Conservation (phyloP, 2,797 vertebrate genomes). For the Acridotheres tristis region DNA sequence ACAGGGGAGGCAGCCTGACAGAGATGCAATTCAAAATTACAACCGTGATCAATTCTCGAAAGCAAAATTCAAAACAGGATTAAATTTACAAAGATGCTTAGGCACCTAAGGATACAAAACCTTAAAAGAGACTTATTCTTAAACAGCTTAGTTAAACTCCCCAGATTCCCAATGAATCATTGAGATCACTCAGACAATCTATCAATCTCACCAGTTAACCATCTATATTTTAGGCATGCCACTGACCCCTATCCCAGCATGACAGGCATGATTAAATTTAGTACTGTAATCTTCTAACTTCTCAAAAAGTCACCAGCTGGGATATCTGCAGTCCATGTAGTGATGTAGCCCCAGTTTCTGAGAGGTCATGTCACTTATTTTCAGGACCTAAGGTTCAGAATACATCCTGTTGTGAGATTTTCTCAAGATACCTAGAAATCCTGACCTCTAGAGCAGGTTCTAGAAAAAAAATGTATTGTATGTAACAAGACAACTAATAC, state of each 20-base stretch:
- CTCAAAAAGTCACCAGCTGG: background rate
- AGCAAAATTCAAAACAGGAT: slow-evolving; percentile 22
- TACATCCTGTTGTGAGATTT: accelerated
- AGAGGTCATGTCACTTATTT: background rate
- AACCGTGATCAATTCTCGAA: background rate
- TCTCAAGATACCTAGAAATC: background rate
- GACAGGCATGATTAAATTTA: background rate
- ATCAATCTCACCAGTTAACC: background rate
- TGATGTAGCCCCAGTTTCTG: background rate
- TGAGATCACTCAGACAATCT: background rate
- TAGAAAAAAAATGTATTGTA: background rate
- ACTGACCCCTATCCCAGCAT: background rate
- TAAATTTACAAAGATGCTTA: background rate
- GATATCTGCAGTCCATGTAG: background rate
- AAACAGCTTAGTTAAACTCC: background rate
- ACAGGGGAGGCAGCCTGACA: background rate
- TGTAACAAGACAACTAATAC: background rate
- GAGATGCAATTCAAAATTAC: background rate
- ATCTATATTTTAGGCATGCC: background rate
- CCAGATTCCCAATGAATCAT: background rate
- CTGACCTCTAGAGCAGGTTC: background rate
- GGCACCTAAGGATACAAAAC: background rate
- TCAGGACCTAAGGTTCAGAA: background rate
- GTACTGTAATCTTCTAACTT: background rate
- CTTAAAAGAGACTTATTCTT: background rate